Evolutionary conservation across 92 coral and sea anemone species (phyloP), one percentile per base, ranked within the genome.

Genomic region (Desmophyllum pertusum): DNA sequence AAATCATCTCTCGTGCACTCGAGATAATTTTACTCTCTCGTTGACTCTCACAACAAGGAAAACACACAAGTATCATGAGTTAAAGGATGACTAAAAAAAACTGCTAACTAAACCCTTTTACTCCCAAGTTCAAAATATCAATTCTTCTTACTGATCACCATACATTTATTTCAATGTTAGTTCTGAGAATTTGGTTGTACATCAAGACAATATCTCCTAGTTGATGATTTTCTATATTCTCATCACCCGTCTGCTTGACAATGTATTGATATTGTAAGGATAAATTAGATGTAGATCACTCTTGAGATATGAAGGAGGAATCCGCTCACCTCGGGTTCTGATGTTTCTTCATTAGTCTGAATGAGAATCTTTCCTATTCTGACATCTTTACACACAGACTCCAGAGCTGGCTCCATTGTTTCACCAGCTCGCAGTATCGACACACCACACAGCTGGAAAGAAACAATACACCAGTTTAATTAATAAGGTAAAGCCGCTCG

Each of bases 381-480:
- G 76, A 95, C 86, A 18, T 96, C 98, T 62, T 96, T 96, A 46
- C 98, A 94, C 29, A 96, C 94, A 42, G 98, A 95, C 86, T 94
- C 99, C 7, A 96, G 69, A 35, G 99, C 99, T 15, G 98, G 98
- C 53, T 96, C 99, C 91, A 96, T 87, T 1, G 99, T 96, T 53
- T 96, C 99, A 51, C 99, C 99, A 17, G 99, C 99, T 55, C 99
- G 90, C 37, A 96, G 89, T 29, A 96, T 96, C 2, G 99, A 96
- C 43, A 96, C 98, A 30, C 99, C 99, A 77, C 99, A 96, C 40
- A 96, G 88, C 99, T 96, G 72, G 39, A 82, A 78, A 37, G 21
- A 59, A 76, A 63, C 33, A 14, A 33, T 1, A 70, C 71, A 77
- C 6, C 6, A 29, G n/a, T 21, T 11, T 21, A 72, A 27, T 18